These are phyloP conservation scores for Cliona cf. orientalis DNA, from an alignment of 37 sponge, comb jelly and placozoan species.

Conservation along the genomic window DNA sequence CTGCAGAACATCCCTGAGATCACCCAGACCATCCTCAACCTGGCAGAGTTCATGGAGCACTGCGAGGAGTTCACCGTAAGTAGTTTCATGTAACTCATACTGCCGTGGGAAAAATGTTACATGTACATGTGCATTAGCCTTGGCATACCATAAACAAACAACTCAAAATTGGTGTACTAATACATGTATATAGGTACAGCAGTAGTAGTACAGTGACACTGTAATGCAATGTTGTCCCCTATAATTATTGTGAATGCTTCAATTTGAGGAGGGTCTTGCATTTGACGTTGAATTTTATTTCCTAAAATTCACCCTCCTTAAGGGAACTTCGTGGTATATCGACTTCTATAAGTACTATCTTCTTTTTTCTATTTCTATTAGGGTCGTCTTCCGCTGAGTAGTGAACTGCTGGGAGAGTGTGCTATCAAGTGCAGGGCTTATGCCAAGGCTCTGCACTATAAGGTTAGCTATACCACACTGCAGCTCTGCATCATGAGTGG, in stretches of 20 bases:
- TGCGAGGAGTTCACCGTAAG: conserved; percentile 89
- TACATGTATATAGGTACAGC: no score
- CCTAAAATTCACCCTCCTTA: no score
- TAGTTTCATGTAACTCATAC: neutral
- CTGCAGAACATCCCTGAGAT: conserved; percentile 93
- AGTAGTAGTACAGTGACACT: no score
- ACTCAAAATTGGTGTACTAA: no score
- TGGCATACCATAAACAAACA: no score
- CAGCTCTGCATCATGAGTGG: neutral
- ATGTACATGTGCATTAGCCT: neutral
- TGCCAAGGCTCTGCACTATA: conserved; percentile 97
- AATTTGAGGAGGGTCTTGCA: no score
- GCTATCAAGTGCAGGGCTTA: conserved; percentile 93
- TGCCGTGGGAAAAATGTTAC: neutral
- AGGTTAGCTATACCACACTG: conserved; percentile 2
- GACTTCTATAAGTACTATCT: neutral
- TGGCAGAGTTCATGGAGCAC: conserved; percentile 99
- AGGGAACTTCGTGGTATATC: no score
- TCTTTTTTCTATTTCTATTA: neutral
- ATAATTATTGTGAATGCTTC: no score
- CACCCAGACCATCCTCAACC: conserved; percentile 89
- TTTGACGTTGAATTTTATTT: no score
- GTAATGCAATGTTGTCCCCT: no score
- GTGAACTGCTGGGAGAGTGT: conserved; percentile 88
- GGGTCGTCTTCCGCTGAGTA: conserved; percentile 80